Evolutionary conservation across 2,888 invertebrate species (phyloP), one percentile per base, ranked within the genome.

Genomic region (Toxonevra muliebris): DNA sequence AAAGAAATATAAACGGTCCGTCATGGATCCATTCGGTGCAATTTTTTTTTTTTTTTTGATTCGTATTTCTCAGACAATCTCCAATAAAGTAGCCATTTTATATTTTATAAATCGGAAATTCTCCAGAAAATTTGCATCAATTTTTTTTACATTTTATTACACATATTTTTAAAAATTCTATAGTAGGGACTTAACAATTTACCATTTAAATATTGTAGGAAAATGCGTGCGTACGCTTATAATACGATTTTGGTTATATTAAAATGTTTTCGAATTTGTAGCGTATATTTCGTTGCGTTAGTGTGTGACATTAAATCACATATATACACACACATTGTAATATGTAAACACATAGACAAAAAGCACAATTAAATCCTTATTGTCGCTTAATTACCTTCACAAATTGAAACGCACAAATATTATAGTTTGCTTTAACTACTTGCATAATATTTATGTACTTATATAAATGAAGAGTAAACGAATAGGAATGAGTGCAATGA

Each of bases 371-470:
- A 79, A 77, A 79, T 78, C 77, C 78, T 76, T 79, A 79, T 77
- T 78, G 79, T 76, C 79, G 78, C 79, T 79, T 79, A 77, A 79
- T 79, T 80, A 75, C 75, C n/a, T 30, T 19, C 1, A 74, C 76
- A 48, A 69, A 75, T 17, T 41, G 3, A 42, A 58, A 57, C 17
- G 41, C 40, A 17, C 30, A 40, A 30, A 10, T 53, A 68, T 50
- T 55, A 30, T 30, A 30, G 30, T 30, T 30, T 7, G 30, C 30
- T 30, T 30, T 30, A 30, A 30, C 7, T 30, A 30, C 30, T 4
- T 30, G 7, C 30, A 30, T 30, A 30, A 2, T 30, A 30, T 43
- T 8, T n/a, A 65, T 20, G 59, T 55, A 64, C n/a, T 42, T 17
- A 48, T 17, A 54, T 54, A 48, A 20, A 40, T 43, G n/a, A n/a